phyloP scores from a whole-genome alignment of 92 coral and sea anemone species.

The Siderastrea siderea region DNA sequence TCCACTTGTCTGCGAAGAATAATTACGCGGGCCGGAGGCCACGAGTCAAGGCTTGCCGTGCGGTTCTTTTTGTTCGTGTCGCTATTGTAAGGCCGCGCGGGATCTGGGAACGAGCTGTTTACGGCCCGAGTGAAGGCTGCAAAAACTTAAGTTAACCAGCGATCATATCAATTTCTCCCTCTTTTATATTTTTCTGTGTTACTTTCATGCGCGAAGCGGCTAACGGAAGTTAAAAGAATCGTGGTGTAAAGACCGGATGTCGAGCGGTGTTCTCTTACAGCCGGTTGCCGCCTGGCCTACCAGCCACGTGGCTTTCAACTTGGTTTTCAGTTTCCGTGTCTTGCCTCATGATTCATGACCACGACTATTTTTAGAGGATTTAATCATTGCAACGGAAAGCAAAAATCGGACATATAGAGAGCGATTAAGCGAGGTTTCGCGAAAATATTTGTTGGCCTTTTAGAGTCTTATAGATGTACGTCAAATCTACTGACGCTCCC shows the following conservation, averaged over 20 bases:
- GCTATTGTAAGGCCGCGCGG: no score
- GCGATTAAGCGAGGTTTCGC: no score
- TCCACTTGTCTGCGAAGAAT: no score
- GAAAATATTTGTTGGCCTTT: not conserved
- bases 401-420: not conserved
- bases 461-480: not conserved
- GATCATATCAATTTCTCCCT: not conserved
- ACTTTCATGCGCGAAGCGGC: not conserved
- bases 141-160: no score
- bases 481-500: no score
- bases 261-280: not conserved
- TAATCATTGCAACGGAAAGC: not conserved
- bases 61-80: no score
- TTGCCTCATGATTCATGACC: not conserved
- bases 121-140: no score
- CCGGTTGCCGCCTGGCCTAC: no score
- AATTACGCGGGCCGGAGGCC: no score
- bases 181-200: not conserved
- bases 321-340: not conserved
- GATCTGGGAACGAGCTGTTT: no score
- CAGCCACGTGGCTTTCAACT: not conserved
- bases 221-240: not conserved
- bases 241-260: conserved; percentile 9
- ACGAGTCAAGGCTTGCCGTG: no score
- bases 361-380: not conserved